Base-by-base conservation (phyloP, 2,888 invertebrate species). In the Eulithis testata region DNA sequence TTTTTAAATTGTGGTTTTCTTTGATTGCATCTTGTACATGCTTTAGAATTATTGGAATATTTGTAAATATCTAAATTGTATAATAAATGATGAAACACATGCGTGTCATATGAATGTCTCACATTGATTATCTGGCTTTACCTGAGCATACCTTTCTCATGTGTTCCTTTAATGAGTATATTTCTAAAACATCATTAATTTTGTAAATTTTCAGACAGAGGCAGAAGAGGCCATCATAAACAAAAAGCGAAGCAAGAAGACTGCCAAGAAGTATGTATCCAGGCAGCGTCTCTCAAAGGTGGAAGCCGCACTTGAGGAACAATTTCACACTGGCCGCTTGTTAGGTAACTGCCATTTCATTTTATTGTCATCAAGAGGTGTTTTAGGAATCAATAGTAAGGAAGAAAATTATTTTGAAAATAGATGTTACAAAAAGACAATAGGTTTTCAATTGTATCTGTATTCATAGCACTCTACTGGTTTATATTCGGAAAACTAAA, bases 311-410 rank as follows among this genome's bases (percentile, higher is more conserved):
- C 90, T 99, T 68, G 98, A 99, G 89, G 99, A 99, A 89, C 99
- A 99, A 90, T 99, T 99, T 94, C 96, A 97, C 80, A 97, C 98
- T 82, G 99, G 99, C 80, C 96, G 99, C 89, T 94, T 99, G 79
- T 94, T 99, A 85, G 99, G 99, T 98, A 91, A 89, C 94, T 40
- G 27, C 8, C 45, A 4, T 36, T 50, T 37, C 0, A 9, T 11
- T 14, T 51, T 11, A n/a, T 37, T 8, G 40, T 6, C 40, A 40
- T 44, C 55, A 63, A 21, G 21, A 21, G 21, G 21, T 21, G 1
- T 21, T 21, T 21, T 21, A 21, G 21, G 21, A 21, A 21, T 21
- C 1, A 21, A 21, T 21, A 21, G 21, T 21, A 21, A 2, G 21
- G 2, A 21, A 21, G 21, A 21, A 21, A 21, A 21, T 1, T 21